Evolutionary conservation across 2,888 invertebrate species (phyloP).

Genomic region (Anoplius nigerrimus): DNA sequence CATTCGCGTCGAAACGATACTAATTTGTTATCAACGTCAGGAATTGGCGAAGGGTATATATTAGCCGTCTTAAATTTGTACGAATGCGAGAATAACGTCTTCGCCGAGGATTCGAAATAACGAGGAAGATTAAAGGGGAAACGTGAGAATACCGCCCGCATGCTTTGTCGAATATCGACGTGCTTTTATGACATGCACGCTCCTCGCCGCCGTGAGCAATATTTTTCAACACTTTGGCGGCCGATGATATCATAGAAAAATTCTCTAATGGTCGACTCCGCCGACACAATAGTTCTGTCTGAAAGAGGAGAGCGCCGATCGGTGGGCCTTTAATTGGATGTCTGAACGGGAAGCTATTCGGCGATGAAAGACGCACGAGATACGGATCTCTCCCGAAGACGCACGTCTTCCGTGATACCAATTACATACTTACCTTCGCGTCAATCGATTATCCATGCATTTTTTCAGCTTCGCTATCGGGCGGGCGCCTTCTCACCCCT

Average conservation of each 20-base stretch:
- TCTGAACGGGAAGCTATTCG: too few species aligned
- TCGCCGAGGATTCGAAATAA: not conserved
- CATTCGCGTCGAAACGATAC: conserved; percentile 37
- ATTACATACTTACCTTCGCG: conserved; percentile 1
- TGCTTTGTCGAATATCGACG: too few species aligned
- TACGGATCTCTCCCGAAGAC: not conserved
- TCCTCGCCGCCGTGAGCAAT: too few species aligned
- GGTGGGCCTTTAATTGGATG: not conserved
- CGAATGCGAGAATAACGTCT: conserved; percentile 17
- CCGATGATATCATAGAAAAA: conserved; percentile 1
- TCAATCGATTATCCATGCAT: conserved; percentile 42
- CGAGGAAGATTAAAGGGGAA: not conserved
- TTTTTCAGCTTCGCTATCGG: too few species aligned
- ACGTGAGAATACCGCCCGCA: not conserved
- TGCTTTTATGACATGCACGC: too few species aligned
- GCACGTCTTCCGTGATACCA: conserved; percentile 2
- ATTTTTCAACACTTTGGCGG: not conserved
- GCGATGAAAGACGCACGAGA: too few species aligned
- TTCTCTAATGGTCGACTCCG: not conserved
- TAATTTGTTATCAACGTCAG: conserved; percentile 49
- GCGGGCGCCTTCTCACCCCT: too few species aligned
- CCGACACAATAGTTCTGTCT: not conserved
- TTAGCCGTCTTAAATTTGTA: too few species aligned
- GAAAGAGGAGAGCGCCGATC: not conserved
- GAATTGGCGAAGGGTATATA: conserved; percentile 39